Base-by-base conservation (phyloP, 2,888 invertebrate genomes). In the Stegana nigrithorax region DNA sequence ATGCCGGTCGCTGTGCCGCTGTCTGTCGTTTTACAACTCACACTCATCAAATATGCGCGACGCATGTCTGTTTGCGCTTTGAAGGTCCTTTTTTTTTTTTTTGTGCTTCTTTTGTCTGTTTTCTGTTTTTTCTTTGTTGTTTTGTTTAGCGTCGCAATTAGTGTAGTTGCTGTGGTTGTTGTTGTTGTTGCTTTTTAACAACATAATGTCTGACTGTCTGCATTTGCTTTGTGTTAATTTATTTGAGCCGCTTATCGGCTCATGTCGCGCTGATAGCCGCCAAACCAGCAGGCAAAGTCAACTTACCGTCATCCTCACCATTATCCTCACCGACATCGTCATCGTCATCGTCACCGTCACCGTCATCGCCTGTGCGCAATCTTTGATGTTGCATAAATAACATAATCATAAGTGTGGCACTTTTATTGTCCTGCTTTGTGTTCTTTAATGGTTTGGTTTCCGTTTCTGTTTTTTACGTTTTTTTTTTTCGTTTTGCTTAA, bases 11-110 rank as follows among this genome's bases (percentile, higher is more conserved):
- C 56, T 56, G 57, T 51, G 8, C 23, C 61, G 53, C 58, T n/a
- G n/a, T n/a, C n/a, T n/a, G n/a, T n/a, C n/a, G 39, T 51, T 32
- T n/a, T n/a, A n/a, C 36, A 12, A 39, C 32, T 44, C 47, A 36
- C 42, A 68, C 69, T 76, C 76, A 75, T 78, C 74, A 71, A 73
- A 65, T 72, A 75, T 78, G 76, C 78, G 59, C 78, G 59, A 64
- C 68, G 65, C 75, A 71, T 75, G 78, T 75, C 71, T 68, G 72
- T 63, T 68, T 71, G 29, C 53, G 36, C 29, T 66, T 65, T 56
- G 58, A 72, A 67, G 69, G 66, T 67, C 76, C 74, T 70, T 70
- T 64, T 70, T 67, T 65, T 59, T 64, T 4, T 45, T 21, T 44
- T n/a, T 27, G 21, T 26, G 42, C 25, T 25, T 57, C n/a, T n/a